Evolutionary conservation across 2,797 vertebrate genomes (phyloP), one percentile per base, ranked within the genome.

Genomic region (Sebastes oblongus): DNA sequence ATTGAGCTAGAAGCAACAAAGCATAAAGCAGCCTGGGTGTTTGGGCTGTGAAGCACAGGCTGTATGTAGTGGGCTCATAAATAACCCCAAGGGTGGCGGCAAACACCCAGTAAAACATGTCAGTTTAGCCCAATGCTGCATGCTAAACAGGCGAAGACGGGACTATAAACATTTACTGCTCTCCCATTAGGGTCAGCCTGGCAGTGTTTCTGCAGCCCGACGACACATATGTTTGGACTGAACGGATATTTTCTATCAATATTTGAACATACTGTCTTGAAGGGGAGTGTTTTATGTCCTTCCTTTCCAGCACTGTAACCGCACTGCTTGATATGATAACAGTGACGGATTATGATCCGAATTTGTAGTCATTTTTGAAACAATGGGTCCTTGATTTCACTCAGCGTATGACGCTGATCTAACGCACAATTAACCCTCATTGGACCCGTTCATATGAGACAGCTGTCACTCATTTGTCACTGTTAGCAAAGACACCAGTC

Each of bases 91-190:
- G 83, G 81, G 72, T 82, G 69, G 69, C 74, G 64, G 79, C 67
- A 81, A 81, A 80, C 79, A 82, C 13, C 72, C 75, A 75, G 59
- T 87, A 85, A 88, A 91, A 77, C 75, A 81, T 74, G 81, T 66
- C 80, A 77, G 87, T 86, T 86, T 87, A 86, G 84, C 54, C 79
- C 73, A 68, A 8, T 60, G 83, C 30, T 62, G 55, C 60, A 55
- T 80, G 66, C 74, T 84, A 67, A 87, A 84, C 82, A 76, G 83
- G 67, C 55, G 50, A 72, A 25, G 74, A 52, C 18, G 25, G 75
- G 46, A 66, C 74, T 25, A 20, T 77, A 71, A 77, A 78, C 52
- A 60, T 64, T 24, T 68, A 60, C 50, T 60, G 77, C 66, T 69
- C 72, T 66, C 27, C 75, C 32, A 74, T 75, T 61, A 42, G 14